A percentile compares a stretch with the other conserved stretches of the same genome.
phyloP scores from a whole-genome alignment of 2,888 invertebrate genomes.

The Antheraea yamamai region DNA sequence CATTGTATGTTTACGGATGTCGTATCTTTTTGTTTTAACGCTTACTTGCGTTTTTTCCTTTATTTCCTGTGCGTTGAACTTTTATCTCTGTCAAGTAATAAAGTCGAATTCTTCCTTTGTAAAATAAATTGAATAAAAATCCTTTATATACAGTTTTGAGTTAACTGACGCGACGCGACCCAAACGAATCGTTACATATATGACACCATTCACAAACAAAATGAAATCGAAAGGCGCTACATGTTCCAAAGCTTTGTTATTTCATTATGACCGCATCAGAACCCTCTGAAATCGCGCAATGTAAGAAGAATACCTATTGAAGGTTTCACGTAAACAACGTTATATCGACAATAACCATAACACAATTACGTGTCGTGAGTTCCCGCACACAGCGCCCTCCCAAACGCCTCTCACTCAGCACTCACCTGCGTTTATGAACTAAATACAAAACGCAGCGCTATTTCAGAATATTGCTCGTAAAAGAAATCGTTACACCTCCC shows the following conservation, averaged over 20 bases:
- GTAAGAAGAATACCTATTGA: neutral
- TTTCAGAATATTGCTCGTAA: neutral
- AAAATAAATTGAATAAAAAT: neutral
- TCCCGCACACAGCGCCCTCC: neutral
- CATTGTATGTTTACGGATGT: neutral
- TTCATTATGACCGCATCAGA: neutral
- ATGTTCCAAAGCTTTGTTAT: neutral
- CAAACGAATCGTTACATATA: neutral
- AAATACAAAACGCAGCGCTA: neutral
- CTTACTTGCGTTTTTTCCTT: conserved; percentile 6
- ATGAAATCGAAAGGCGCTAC: neutral
- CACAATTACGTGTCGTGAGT: neutral
- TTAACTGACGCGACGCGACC: neutral
- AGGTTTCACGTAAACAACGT: neutral
- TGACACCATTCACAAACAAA: neutral
- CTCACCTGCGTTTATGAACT: neutral
- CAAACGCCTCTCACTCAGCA: neutral
- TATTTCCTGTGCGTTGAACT: neutral
- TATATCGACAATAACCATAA: neutral
- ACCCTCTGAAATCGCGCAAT: neutral
- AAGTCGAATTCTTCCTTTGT: neutral
- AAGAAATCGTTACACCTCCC: neutral
- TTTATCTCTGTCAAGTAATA: neutral
- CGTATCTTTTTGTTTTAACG: conserved; percentile 11
- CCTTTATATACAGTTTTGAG: conserved; percentile 1